Base-by-base conservation (phyloP, 2,797 vertebrate species). In the Selene dorsalis region DNA sequence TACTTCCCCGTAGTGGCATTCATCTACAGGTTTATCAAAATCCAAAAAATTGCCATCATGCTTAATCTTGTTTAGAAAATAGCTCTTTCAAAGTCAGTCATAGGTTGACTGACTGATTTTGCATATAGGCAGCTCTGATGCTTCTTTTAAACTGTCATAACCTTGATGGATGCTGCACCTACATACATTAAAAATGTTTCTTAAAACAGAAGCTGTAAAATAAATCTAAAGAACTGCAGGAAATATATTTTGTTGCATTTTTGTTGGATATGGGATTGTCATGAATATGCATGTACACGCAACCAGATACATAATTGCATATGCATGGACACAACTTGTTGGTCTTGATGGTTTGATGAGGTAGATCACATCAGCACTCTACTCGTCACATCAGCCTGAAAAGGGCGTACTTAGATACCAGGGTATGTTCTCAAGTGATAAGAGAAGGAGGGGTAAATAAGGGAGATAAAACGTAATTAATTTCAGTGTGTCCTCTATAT, bases 221-320 rank as follows among this genome's bases (percentile, higher is more conserved):
- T 35, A 13, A 61, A 1, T 22, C 14, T 10, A 5, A 52, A 4
- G 3, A 41, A 39, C 2, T 16, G 12, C 10, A 28, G 12, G 35
- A 55, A 56, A 56, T 55, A 9, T 48, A n/a, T 9, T 47, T 39
- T 32, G 32, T 35, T 1, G 7, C 32, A 35, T 35, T 35, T 35
- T 35, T 5, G 32, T 35, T n/a, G 30, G 30, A 30, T 30, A n/a
- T 41, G 3, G 30, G 17, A 20, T 57, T 32, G 26, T 28, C 45
- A 63, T 80, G 22, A 68, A 73, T 68, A 73, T 67, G 39, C 39
- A 48, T 4, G 3, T 11, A 39, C 26, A 14, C 17, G 39, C 28
- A 24, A 12, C 39, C 22, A 47, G 16, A 18, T 4, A 8, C 13
- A 38, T 16, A 57, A 16, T 24, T 53, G 68, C 30, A 68, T 26